Evolutionary conservation across 37 sponge, comb jelly and placozoan genomes (phyloP).

Genomic region (Ephydatia muelleri): DNA sequence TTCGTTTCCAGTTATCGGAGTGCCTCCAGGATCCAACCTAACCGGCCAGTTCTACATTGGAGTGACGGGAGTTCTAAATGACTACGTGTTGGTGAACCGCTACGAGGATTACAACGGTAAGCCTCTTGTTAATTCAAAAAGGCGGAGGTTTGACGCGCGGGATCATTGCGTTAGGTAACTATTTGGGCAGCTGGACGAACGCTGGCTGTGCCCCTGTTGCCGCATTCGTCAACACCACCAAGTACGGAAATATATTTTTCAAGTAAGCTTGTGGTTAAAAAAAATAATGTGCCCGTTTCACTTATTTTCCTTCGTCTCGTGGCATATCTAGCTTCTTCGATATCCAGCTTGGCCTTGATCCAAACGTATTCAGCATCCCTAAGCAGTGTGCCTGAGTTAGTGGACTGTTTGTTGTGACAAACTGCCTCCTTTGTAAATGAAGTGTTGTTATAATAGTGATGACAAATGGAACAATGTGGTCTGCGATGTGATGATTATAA

Average conservation of each 20-base stretch:
- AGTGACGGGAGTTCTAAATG: conserved; percentile 12
- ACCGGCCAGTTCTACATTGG: conserved; percentile 48
- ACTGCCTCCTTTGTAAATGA: too few species aligned
- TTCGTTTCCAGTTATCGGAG: conserved; percentile 42
- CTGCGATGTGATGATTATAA: too few species aligned
- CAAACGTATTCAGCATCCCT: conserved; percentile 12
- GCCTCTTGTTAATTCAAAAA: neutral
- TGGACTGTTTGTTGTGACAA: neutral
- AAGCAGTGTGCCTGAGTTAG: neutral
- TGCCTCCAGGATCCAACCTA: conserved; percentile 41
- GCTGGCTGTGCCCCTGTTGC: neutral
- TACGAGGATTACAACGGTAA: neutral
- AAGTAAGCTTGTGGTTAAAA: too few species aligned
- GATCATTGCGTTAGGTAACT: neutral
- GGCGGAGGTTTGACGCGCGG: neutral
- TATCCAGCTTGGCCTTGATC: neutral
- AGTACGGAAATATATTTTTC: neutral
- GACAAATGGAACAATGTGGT: too few species aligned
- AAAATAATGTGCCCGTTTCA: too few species aligned
- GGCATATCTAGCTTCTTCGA: neutral
- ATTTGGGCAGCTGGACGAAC: neutral
- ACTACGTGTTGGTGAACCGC: conserved; percentile 31
- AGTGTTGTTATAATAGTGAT: too few species aligned
- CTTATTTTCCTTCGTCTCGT: neutral
- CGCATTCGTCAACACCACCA: neutral